Evolutionary conservation across 2,113 vertebrate species (phyloP).

Genomic region (Ovibos moschatus): DNA sequence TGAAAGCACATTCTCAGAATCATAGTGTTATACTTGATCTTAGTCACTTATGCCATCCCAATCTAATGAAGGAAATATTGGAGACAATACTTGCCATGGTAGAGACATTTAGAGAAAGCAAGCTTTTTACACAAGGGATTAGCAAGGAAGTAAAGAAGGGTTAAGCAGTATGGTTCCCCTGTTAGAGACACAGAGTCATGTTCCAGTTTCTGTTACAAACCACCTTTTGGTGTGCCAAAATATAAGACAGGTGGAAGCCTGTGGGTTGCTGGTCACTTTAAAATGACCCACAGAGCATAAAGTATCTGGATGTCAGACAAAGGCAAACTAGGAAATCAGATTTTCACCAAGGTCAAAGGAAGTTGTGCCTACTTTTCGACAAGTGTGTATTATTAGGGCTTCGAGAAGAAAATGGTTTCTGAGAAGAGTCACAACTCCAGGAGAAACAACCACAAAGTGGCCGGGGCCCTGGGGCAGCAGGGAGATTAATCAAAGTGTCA

Average conservation of each 20-base stretch:
- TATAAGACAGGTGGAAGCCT: not conserved
- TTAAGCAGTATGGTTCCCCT: not conserved
- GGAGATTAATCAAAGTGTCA: not conserved
- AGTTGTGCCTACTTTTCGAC: not conserved
- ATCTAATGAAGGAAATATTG: not conserved
- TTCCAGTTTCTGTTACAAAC: not conserved
- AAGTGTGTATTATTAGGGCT: not conserved
- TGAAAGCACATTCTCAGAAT: not conserved
- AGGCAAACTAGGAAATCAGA: not conserved
- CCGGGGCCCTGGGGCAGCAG: not conserved
- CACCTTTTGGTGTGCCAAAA: not conserved
- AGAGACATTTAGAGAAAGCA: not conserved
- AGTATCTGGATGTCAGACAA: not conserved
- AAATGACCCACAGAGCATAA: not conserved
- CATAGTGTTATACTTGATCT: not conserved
- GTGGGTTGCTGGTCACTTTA: not conserved
- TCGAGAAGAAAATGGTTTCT: not conserved
- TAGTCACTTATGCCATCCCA: not conserved
- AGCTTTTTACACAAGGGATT: not conserved
- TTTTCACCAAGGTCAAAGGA: not conserved
- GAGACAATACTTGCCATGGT: not conserved
- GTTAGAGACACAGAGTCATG: not conserved
- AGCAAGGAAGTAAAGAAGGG: not conserved
- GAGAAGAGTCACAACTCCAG: not conserved
- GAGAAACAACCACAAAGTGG: not conserved